A percentile compares a stretch with the other conserved stretches of the same genome.
Conservation (phyloP, 2,888 invertebrate species). For the Leucania comma region DNA sequence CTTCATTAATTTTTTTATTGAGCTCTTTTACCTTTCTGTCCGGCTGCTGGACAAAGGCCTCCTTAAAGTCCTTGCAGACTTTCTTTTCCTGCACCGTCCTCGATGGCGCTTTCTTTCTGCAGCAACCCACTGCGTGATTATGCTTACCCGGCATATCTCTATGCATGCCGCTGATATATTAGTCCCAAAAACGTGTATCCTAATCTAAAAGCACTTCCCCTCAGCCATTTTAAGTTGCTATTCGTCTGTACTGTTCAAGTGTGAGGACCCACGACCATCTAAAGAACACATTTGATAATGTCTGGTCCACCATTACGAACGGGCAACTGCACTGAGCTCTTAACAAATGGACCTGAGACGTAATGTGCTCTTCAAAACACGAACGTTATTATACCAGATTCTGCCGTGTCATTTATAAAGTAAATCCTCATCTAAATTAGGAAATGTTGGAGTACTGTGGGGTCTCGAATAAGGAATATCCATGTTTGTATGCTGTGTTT, state of each 20-base stretch:
- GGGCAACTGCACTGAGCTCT: conserved; percentile 46
- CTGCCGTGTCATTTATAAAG: conserved; percentile 43
- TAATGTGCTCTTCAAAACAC: conserved; percentile 46
- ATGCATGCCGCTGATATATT: too few relatives aligned
- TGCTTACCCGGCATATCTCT: too few relatives aligned
- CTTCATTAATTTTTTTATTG: too few relatives aligned
- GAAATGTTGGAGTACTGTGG: conserved; percentile 13
- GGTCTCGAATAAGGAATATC: neutral
- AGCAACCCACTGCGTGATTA: too few relatives aligned
- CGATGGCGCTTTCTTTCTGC: too few relatives aligned
- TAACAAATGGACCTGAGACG: conserved; percentile 47
- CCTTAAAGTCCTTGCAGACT: too few relatives aligned
- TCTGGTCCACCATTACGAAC: conserved; percentile 27
- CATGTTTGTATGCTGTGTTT: conserved; percentile 2
- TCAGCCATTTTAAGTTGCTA: conserved; percentile 32
- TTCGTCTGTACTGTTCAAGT: conserved; percentile 26
- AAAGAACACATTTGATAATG: conserved; percentile 51
- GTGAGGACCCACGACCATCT: conserved; percentile 46
- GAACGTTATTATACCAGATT: conserved; percentile 36
- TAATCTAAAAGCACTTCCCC: neutral
- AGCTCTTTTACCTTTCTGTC: too few relatives aligned
- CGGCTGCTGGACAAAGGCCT: too few relatives aligned
- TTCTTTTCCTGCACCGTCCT: too few relatives aligned
- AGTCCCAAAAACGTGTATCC: neutral
- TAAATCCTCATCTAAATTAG: conserved; percentile 38